A percentile compares a stretch with the other conserved stretches of the same genome.
phyloP scores from a whole-genome alignment of 1,140 invertebrate species.

The Drosophila parvula region DNA sequence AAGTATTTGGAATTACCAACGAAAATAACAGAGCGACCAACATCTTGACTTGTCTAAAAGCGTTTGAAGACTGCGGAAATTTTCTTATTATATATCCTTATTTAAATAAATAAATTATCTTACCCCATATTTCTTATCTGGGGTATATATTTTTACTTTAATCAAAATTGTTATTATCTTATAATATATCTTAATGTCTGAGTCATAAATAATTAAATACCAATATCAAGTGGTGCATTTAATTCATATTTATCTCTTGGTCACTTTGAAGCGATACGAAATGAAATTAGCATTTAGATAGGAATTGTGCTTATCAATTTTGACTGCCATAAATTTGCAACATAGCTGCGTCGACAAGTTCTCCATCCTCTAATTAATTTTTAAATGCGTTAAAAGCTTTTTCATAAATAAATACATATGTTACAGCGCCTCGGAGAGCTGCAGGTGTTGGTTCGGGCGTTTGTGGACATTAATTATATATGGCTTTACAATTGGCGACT shows the following conservation, averaged over 20 bases:
- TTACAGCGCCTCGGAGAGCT: not conserved
- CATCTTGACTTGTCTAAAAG: not conserved
- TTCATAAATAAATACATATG: constrained; percentile 46
- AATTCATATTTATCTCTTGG: constrained; percentile 27
- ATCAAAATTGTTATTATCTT: not conserved
- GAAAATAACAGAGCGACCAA: not conserved
- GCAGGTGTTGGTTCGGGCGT: constrained; percentile 39
- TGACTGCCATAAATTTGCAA: constrained; percentile 57
- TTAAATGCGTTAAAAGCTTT: constrained; percentile 69
- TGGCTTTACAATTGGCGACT: constrained; percentile 48
- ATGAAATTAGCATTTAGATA: constrained; percentile 40
- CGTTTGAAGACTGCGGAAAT: not conserved
- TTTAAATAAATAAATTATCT: too few species aligned
- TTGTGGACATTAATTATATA: constrained; percentile 52
- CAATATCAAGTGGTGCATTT: not conserved
- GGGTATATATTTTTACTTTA: too few species aligned
- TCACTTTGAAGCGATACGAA: not conserved
- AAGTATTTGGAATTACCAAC: not conserved
- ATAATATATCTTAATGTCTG: not conserved
- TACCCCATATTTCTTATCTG: too few species aligned
- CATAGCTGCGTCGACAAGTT: constrained; percentile 31
- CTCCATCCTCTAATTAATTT: constrained; percentile 58
- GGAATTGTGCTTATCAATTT: constrained; percentile 55
- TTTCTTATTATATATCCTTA: too few species aligned
- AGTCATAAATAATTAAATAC: not conserved